Base-by-base conservation (phyloP, 2,888 invertebrate genomes). In the Stenotaenia linearis region DNA sequence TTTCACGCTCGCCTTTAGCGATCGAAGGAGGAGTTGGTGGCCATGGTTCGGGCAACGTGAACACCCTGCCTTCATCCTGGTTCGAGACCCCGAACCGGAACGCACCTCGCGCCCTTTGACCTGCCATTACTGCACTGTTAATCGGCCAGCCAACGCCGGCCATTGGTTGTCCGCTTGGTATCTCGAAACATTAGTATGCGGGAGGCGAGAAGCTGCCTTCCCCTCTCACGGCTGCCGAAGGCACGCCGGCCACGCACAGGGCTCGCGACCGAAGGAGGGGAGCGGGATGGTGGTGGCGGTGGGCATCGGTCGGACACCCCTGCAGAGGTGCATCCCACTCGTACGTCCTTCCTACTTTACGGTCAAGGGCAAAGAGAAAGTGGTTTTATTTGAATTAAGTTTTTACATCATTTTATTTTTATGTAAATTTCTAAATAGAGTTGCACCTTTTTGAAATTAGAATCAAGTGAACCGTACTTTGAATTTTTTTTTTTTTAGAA, bases 11-110 rank as follows among this genome's bases (percentile, higher is more conserved):
- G 21, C 56, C 23, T 56, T 56, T 56, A 23, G 56, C 56, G 23
- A 18, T 21, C 56, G 56, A 23, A 56, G 56, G 56, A 56, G 56
- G 56, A 56, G 56, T 56, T 56, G 56, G 56, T 56, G 56, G 56
- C 56, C 56, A 56, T 56, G 56, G 56, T 56, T 9, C 18, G 18
- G 23, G 75, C 75, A 32, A 32, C 75, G 75, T 77, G 77, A 37
- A 37, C 77, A 35, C 77, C 77, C 77, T 37, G 35, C 77, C 77
- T 77, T 77, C 37, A 77, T 77, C 77, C 77, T 77, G 77, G 77
- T 77, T 77, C 77, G 77, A 77, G 77, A 77, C 77, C 77, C 77
- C 77, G 77, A 77, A 37, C 77, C 77, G 77, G 77, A 77, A 77
- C 77, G 77, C 77, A 37, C 77, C 77, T 40, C 18, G 23, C 37